Percentiles rank a stretch among this genome's conserved stretches.
Evolutionary conservation across 2,888 invertebrate genomes (phyloP).

Genomic region (Cenopis cana): DNA sequence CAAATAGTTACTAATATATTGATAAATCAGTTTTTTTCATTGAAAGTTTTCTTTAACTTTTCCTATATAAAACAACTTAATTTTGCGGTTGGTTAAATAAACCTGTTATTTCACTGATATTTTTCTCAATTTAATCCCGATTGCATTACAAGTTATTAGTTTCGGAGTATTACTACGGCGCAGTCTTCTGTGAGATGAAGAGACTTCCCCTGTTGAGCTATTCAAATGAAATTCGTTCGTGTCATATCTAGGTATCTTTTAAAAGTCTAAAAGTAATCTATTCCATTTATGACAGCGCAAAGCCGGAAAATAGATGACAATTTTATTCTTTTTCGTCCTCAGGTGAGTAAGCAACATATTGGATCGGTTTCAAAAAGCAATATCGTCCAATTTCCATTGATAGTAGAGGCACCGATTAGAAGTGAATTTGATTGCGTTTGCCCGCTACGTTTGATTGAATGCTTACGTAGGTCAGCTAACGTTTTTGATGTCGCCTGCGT

Average conservation of each 20-base stretch:
- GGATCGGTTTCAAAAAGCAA: neutral
- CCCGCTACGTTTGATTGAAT: slow-evolving; percentile 10
- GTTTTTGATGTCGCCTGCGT: neutral
- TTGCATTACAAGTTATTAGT: no score
- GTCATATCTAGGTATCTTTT: neutral
- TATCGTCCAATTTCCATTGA: neutral
- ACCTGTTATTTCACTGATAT: no score
- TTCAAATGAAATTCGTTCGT: no score
- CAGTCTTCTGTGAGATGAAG: no score
- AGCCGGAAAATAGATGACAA: neutral
- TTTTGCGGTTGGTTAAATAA: no score
- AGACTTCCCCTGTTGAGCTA: no score
- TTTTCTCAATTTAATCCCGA: no score
- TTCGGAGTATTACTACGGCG: no score
- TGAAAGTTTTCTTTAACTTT: no score
- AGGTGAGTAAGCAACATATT: neutral
- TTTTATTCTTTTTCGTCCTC: neutral
- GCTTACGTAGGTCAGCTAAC: neutral
- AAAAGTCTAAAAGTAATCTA: neutral
- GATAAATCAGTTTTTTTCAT: no score
- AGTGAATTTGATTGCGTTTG: slow-evolving; percentile 13
- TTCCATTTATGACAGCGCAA: neutral
- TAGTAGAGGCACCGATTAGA: neutral
- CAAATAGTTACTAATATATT: no score
- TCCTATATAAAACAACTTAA: no score